phyloP scores from a whole-genome alignment of 2,797 vertebrate genomes.

The Pterois miles region DNA sequence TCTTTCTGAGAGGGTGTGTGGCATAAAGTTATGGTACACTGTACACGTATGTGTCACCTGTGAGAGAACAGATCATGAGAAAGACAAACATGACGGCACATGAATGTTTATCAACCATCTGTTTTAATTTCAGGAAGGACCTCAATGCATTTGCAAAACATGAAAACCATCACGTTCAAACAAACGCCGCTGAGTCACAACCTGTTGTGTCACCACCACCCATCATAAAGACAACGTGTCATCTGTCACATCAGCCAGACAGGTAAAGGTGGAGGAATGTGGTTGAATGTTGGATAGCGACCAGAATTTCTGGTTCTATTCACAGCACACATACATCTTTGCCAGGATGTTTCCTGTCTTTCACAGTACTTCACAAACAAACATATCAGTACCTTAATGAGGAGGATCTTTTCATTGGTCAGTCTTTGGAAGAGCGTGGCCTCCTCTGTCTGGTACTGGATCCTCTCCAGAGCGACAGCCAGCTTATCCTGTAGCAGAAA shows the following conservation, averaged over 20 bases:
- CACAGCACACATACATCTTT: not conserved
- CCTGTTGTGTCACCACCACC: constrained; percentile 4
- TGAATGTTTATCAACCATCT: not conserved
- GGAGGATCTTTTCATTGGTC: constrained; percentile 79
- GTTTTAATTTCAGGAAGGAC: not conserved
- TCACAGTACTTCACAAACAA: not conserved
- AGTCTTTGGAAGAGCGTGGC: constrained; percentile 66
- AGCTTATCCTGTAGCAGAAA: constrained; percentile 75
- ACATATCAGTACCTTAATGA: constrained; percentile 70
- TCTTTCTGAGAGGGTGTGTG: constrained; percentile 15
- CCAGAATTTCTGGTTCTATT: constrained; percentile 39
- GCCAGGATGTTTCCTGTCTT: not conserved
- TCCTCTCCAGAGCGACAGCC: constrained; percentile 65
- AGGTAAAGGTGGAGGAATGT: constrained; percentile 29
- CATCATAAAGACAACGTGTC: not conserved
- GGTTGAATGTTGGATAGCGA: constrained; percentile 1
- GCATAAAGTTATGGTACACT: not conserved
- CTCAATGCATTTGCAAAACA: not conserved
- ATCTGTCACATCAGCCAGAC: not conserved
- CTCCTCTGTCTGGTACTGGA: constrained; percentile 70
- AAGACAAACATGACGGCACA: constrained; percentile 33
- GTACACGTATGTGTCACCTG: not conserved
- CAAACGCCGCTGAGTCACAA: constrained; percentile 8
- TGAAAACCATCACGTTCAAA: not conserved
- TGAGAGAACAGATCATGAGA: not conserved